These are phyloP conservation scores for Brachyalestes nurse DNA, from an alignment of 2,797 vertebrate genomes.

Conservation along the genomic window DNA sequence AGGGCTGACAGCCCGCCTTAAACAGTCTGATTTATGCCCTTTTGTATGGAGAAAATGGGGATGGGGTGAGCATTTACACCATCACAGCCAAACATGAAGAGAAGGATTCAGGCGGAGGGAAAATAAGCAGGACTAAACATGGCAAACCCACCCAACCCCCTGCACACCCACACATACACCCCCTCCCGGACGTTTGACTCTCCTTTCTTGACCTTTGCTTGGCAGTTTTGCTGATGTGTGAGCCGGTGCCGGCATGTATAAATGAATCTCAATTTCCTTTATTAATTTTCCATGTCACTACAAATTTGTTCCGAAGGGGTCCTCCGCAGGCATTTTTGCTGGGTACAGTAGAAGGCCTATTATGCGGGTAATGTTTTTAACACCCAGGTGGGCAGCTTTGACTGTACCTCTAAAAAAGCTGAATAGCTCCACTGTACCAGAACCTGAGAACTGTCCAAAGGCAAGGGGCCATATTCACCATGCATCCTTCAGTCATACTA, in stretches of 20 bases:
- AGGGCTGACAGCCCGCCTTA: constrained; percentile 76
- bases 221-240: constrained; percentile 79
- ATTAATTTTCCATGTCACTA: constrained; percentile 84
- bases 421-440: not conserved
- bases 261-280: constrained; percentile 86
- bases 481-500: not conserved
- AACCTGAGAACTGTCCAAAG: not conserved
- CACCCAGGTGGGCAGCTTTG: constrained; percentile 28
- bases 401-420: constrained; percentile 14
- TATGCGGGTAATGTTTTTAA: constrained; percentile 41
- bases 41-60: constrained; percentile 65
- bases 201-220: constrained; percentile 79
- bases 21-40: constrained; percentile 85
- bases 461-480: not conserved
- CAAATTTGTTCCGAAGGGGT: constrained; percentile 72
- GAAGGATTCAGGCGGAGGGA: constrained; percentile 71
- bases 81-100: constrained; percentile 61
- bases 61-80: constrained; percentile 40
- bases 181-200: constrained; percentile 47
- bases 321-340: constrained; percentile 53
- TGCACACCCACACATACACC: constrained; percentile 37
- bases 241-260: constrained; percentile 77
- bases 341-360: constrained; percentile 48
- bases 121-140: constrained; percentile 78
- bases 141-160: constrained; percentile 56